Evolutionary conservation across 2,888 invertebrate species (phyloP).

Genomic region (Drosophila greeni): DNA sequence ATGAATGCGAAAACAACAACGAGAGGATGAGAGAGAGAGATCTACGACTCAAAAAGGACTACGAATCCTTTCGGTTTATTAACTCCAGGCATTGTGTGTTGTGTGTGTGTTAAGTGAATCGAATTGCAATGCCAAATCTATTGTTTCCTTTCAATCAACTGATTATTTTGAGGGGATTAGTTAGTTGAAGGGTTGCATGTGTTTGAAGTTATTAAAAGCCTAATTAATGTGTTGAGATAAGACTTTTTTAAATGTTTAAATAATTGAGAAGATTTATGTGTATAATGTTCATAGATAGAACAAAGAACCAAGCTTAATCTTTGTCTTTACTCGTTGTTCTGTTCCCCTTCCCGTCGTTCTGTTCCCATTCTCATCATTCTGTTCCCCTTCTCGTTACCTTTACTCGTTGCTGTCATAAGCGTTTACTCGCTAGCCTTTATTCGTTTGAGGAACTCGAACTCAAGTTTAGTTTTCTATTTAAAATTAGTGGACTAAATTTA

Average conservation of each 20-base stretch:
- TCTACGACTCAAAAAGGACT: conserved; percentile 19
- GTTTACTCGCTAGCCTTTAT: too few relatives aligned
- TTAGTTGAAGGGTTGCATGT: too few relatives aligned
- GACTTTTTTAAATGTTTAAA: too few relatives aligned
- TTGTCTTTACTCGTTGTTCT: neutral
- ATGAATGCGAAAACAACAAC: conserved; percentile 37
- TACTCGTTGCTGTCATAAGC: too few relatives aligned
- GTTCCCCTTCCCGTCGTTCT: neutral
- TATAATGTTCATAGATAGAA: too few relatives aligned
- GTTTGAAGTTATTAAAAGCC: too few relatives aligned
- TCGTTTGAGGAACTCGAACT: too few relatives aligned
- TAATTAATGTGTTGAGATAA: too few relatives aligned
- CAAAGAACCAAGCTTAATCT: neutral
- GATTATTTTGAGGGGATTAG: neutral
- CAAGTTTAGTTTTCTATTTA: neutral
- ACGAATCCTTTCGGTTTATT: conserved; percentile 1
- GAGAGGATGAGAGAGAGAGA: conserved; percentile 1
- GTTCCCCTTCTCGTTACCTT: neutral
- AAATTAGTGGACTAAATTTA: neutral
- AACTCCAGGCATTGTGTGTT: neutral
- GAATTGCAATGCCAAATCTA: neutral
- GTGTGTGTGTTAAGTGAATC: neutral
- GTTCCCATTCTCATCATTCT: too few relatives aligned
- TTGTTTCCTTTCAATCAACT: neutral
- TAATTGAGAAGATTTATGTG: too few relatives aligned